These are phyloP conservation scores for Doryteuthis pealeii DNA, from an alignment of 1,140 invertebrate species.

Conservation along the genomic window DNA sequence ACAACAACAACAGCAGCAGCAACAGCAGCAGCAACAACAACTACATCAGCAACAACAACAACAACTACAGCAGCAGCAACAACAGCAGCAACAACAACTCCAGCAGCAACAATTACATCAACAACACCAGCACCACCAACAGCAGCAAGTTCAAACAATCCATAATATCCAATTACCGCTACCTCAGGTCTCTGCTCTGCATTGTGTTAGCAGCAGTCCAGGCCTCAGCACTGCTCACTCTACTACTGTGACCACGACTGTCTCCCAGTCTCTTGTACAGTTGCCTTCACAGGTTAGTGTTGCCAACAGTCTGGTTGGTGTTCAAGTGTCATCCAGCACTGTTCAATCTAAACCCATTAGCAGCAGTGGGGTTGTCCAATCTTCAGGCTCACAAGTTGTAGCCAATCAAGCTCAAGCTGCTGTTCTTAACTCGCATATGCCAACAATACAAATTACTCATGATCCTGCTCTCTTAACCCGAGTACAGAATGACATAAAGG, in stretches of 20 bases:
- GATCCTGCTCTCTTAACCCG: conserved; percentile 24
- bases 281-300: conserved; percentile 19
- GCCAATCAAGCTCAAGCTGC: conserved; percentile 5
- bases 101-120: conserved; percentile 39
- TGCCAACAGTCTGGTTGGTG: conserved; percentile 15
- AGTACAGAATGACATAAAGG: conserved; percentile 36
- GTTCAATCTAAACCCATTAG: conserved; percentile 14
- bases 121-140: conserved; percentile 38
- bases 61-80: conserved; percentile 14
- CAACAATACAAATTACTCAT: conserved; percentile 31
- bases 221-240: conserved; percentile 28
- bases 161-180: conserved; percentile 24
- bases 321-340: conserved; percentile 18
- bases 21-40: conserved; percentile 11
- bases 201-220: not conserved
- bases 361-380: conserved; percentile 7
- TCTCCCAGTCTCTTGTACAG: conserved; percentile 31
- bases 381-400: not conserved
- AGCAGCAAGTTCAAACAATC: conserved; percentile 13
- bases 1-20: conserved; percentile 33
- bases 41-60: conserved; percentile 16
- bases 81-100: conserved; percentile 12
- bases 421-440: conserved; percentile 23
- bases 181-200: not conserved
- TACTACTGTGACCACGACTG: conserved; percentile 34